Base-by-base conservation (phyloP, 2,113 vertebrate genomes). In the Bettongia penicillata region DNA sequence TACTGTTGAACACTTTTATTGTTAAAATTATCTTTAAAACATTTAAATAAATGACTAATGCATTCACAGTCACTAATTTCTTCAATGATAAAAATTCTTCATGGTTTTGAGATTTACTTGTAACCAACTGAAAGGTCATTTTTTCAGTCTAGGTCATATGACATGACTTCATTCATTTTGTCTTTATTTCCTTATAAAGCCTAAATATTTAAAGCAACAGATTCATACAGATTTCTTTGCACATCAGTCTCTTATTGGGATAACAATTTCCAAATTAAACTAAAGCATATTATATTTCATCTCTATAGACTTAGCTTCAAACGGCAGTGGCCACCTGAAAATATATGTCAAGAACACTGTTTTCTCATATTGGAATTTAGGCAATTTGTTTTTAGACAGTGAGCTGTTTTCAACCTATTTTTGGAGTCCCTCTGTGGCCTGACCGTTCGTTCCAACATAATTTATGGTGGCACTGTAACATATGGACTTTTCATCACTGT, bases 401-500 rank as follows among this genome's bases (percentile, higher is more conserved):
- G 98, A 98, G 97, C 98, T 98, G 98, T 98, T 98, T 98, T 98
- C 98, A 98, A 90, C 99, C 99, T 99, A 99, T 99, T 99, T 99
- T 99, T 99, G 99, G 99, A 99, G 98, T 98, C 97, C 99, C 99
- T 98, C 61, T 97, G 98, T 98, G 99, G 98, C 99, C 98, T 98
- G 98, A 98, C 98, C 99, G 94, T 99, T 98, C 98, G 94, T 99
- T 98, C 98, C 97, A 98, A 99, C 98, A 98, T 99, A 99, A 99
- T 99, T 99, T 99, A 99, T 99, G 98, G 98, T 98, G 98, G 98
- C 98, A 98, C 92, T 95, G 97, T 98, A 99, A 98, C 99, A 99
- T 99, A 99, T 97, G 99, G 99, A 99, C 99, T 99, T 99, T 99
- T 99, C 98, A 99, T 99, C 99, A 99, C 98, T 99, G 99, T 99